Evolutionary conservation across 2,888 invertebrate species (phyloP).

Genomic region (Nomada fabriciana): DNA sequence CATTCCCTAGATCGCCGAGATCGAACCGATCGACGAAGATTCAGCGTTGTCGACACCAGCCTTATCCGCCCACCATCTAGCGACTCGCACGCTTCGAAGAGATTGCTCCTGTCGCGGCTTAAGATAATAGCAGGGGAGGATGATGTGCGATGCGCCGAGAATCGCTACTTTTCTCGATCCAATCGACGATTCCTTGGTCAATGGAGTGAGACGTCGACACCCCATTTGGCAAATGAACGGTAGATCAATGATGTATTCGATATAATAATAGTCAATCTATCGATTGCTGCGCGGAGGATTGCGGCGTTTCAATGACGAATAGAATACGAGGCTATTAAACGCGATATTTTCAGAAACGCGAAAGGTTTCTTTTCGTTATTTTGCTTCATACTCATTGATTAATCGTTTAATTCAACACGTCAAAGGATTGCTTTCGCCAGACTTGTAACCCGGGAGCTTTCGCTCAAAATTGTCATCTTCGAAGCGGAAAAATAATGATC

Average conservation of each 20-base stretch:
- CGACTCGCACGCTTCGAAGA: not conserved
- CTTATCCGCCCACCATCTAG: slow-evolving; percentile 36
- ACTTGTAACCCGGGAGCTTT: too few species aligned
- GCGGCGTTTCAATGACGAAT: too few species aligned
- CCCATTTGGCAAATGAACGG: slow-evolving; percentile 22
- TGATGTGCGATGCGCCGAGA: slow-evolving; percentile 33
- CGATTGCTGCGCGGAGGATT: too few species aligned
- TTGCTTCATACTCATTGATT: too few species aligned
- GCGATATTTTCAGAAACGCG: too few species aligned
- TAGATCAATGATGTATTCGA: not conserved
- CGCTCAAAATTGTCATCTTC: too few species aligned
- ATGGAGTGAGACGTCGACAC: slow-evolving; percentile 38
- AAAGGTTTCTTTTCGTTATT: too few species aligned
- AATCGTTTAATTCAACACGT: too few species aligned
- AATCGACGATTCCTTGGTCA: slow-evolving; percentile 4
- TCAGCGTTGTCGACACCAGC: not conserved
- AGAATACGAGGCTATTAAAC: too few species aligned
- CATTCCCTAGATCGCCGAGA: not conserved
- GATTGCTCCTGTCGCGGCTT: slow-evolving; percentile 12
- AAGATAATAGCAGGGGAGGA: slow-evolving; percentile 28
- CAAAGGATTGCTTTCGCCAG: too few species aligned
- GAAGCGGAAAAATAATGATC: too few species aligned
- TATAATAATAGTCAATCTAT: too few species aligned
- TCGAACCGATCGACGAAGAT: slow-evolving; percentile 8
- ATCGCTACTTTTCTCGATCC: slow-evolving; percentile 23